Conservation (phyloP, 1,140 invertebrate species). For the Hylaeus anthracinus region DNA sequence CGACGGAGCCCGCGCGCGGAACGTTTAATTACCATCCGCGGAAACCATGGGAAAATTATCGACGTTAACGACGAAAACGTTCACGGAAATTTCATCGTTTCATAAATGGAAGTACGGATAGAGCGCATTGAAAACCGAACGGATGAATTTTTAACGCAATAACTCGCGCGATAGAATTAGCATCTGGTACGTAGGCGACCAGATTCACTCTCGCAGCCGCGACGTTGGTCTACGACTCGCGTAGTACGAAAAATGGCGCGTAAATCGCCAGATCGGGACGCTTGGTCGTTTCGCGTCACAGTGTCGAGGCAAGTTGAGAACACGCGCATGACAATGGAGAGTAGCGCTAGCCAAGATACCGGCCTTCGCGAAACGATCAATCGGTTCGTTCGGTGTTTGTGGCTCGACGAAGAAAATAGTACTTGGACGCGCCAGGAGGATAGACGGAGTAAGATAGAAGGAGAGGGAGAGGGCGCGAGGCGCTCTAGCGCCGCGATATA, state of each 20-base stretch:
- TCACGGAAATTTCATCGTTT: background rate
- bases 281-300: no score
- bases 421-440: background rate
- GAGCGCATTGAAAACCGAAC: background rate
- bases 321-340: conserved; percentile 35
- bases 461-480: conserved; percentile 20
- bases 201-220: no score
- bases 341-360: conserved; percentile 21
- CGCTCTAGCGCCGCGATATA: conserved; percentile 60
- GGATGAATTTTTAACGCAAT: background rate
- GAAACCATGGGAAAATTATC: conserved; percentile 33
- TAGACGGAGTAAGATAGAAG: conserved; percentile 12
- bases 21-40: conserved; percentile 41
- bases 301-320: conserved; percentile 29
- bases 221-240: no score
- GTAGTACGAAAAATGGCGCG: no score
- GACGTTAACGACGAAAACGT: conserved; percentile 30
- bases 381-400: conserved; percentile 30
- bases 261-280: no score
- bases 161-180: background rate
- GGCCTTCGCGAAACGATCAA: conserved; percentile 47
- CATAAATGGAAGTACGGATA: background rate
- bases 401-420: conserved; percentile 45
- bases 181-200: background rate
- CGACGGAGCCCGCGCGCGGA: conserved; percentile 11